These are phyloP conservation scores for Heterocephalus glaber DNA, from an alignment of 2,113 vertebrate species.

Conservation along the genomic window DNA sequence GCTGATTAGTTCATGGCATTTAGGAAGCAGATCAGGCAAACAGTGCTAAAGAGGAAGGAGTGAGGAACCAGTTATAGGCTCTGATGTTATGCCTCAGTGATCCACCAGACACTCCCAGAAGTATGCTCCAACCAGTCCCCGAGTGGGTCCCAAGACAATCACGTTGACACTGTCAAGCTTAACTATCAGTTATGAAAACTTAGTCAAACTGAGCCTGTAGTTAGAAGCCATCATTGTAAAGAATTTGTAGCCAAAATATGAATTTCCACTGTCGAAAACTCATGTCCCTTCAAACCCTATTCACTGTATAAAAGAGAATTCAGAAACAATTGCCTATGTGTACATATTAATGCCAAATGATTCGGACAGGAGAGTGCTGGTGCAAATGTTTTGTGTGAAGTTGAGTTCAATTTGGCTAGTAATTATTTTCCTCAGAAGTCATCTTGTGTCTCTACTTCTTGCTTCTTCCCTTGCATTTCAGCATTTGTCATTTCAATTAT, in stretches of 20 bases:
- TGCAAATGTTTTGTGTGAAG: not conserved
- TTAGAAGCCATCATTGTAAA: not conserved
- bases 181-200: not conserved
- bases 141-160: not conserved
- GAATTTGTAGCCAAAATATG: not conserved
- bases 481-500: constrained; percentile 77
- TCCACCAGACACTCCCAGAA: not conserved
- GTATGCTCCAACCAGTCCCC: not conserved
- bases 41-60: not conserved
- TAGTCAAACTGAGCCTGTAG: not conserved
- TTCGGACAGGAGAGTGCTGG: not conserved
- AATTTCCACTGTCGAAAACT: not conserved
- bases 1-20: not conserved
- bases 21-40: not conserved
- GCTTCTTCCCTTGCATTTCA: constrained; percentile 52
- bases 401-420: constrained; percentile 46
- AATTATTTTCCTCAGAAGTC: constrained; percentile 44
- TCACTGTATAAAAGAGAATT: not conserved
- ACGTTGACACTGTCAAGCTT: not conserved
- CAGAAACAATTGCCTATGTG: not conserved
- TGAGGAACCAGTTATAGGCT: not conserved
- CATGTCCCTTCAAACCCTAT: not conserved
- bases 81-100: not conserved
- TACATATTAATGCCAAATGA: not conserved
- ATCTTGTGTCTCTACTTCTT: constrained; percentile 61